Evolutionary conservation across 1,140 invertebrate species (phyloP).

Genomic region (Drosophila melanica): DNA sequence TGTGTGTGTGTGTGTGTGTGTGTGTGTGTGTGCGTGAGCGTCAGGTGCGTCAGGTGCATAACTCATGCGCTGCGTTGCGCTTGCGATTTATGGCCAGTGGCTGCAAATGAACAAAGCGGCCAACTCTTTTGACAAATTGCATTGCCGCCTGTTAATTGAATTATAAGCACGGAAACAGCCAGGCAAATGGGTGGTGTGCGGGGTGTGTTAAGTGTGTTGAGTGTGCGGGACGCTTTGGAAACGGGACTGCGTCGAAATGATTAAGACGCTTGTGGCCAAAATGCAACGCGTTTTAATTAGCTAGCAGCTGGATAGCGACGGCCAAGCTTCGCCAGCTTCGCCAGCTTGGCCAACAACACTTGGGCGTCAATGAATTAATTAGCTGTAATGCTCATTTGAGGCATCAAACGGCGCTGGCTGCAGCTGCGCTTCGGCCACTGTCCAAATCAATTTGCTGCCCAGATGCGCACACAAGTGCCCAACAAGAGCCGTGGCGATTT

Average conservation of each 20-base stretch:
- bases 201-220: too few relatives aligned
- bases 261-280: slow-evolving; percentile 30
- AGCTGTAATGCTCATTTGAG: slow-evolving; percentile 44
- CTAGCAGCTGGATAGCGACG: slow-evolving; percentile 3
- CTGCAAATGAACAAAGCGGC: slow-evolving; percentile 73
- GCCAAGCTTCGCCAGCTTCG: not conserved
- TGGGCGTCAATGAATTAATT: slow-evolving; percentile 59
- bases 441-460: slow-evolving; percentile 62
- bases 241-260: slow-evolving; percentile 1
- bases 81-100: slow-evolving; percentile 68
- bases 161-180: slow-evolving; percentile 37
- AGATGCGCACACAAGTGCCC: slow-evolving; percentile 37
- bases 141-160: slow-evolving; percentile 70
- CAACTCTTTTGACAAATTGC: slow-evolving; percentile 71
- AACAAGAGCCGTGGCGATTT: slow-evolving; percentile 63
- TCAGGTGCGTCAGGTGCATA: slow-evolving; percentile 52
- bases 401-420: slow-evolving; percentile 16
- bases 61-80: slow-evolving; percentile 69
- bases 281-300: slow-evolving; percentile 60
- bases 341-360: slow-evolving; percentile 25
- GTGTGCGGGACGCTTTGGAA: too few relatives aligned
- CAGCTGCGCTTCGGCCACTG: slow-evolving; percentile 22
- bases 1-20: not conserved
- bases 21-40: slow-evolving; percentile 5
- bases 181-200: too few relatives aligned